These are phyloP conservation scores for Ichneumoninae sp. DNA, from an alignment of 2,888 invertebrate genomes.

Conservation along the genomic window DNA sequence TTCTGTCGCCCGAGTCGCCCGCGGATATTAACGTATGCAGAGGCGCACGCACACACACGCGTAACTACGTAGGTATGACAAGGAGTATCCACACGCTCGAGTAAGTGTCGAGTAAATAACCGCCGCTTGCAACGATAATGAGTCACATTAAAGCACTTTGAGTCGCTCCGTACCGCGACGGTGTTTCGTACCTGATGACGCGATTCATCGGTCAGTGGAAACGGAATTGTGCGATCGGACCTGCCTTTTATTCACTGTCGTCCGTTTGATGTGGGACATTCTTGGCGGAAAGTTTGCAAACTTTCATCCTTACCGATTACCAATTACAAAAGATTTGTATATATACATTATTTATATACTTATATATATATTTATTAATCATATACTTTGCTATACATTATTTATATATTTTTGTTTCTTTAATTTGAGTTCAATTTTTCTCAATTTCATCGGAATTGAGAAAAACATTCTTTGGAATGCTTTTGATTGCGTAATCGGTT, in stretches of 20 bases:
- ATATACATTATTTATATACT: too few species aligned
- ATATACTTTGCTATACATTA: too few species aligned
- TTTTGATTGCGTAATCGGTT: too few species aligned
- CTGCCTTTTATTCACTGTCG: background rate
- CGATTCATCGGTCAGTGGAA: background rate
- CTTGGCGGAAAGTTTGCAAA: background rate
- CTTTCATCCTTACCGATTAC: background rate
- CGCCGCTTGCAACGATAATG: conserved; percentile 37
- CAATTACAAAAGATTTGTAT: too few species aligned
- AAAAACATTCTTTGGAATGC: too few species aligned
- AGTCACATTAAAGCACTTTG: conserved; percentile 11
- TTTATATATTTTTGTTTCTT: too few species aligned
- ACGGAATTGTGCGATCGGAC: conserved; percentile 1
- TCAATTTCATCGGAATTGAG: too few species aligned
- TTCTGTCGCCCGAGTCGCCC: background rate
- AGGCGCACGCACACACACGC: conserved; percentile 17
- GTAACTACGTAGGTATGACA: background rate
- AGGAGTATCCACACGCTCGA: conserved; percentile 12
- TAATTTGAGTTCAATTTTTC: too few species aligned
- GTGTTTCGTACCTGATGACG: background rate
- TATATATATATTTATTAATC: too few species aligned
- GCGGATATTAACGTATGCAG: conserved; percentile 18
- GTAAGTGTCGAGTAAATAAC: conserved; percentile 38
- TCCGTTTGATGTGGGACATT: background rate
- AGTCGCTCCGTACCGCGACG: background rate